Conservation (phyloP, 2,888 invertebrate genomes). For the Sipunculus nudus region DNA sequence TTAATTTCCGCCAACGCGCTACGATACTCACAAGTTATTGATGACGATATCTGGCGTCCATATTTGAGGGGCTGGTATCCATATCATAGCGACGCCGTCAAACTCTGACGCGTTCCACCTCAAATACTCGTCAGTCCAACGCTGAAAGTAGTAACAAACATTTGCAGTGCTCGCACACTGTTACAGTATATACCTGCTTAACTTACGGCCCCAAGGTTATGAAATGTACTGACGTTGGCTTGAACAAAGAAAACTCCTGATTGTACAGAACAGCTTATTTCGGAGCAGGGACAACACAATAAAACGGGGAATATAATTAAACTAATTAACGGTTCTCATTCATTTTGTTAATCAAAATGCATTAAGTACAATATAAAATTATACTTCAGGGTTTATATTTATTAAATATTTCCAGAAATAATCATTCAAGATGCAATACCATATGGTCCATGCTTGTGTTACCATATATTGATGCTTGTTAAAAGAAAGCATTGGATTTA, state of each 20-base stretch:
- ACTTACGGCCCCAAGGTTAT: too few species aligned
- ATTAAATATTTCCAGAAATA: not conserved
- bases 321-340: not conserved
- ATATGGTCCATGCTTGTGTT: too few species aligned
- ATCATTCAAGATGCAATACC: too few species aligned
- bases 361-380: not conserved
- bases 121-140: conserved; percentile 45
- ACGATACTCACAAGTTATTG: conserved; percentile 42
- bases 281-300: too few species aligned
- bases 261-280: too few species aligned
- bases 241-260: too few species aligned
- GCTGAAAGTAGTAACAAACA: conserved; percentile 21
- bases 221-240: too few species aligned
- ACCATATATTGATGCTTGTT: too few species aligned
- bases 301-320: too few species aligned
- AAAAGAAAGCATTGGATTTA: not conserved
- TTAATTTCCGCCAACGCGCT: too few species aligned
- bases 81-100: conserved; percentile 36
- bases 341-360: not conserved
- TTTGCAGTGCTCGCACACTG: not conserved
- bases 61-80: conserved; percentile 41
- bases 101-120: conserved; percentile 39
- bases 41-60: conserved; percentile 48
- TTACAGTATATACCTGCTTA: not conserved
- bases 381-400: not conserved